Evolutionary conservation across 2,888 invertebrate genomes (phyloP).

Genomic region (Gortyna flavago): DNA sequence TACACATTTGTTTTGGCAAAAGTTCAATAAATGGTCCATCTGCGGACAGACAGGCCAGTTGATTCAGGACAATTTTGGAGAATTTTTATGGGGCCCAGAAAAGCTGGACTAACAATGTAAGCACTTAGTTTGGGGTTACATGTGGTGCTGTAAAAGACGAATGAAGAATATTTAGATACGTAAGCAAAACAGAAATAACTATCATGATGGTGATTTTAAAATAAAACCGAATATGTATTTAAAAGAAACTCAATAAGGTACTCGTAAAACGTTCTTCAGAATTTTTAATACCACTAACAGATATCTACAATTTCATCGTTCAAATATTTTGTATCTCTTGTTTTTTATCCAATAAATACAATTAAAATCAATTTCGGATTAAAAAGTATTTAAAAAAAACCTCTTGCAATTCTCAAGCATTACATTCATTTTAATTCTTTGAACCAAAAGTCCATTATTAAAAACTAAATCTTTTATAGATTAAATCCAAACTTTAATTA

Average conservation of each 20-base stretch:
- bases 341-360: slow-evolving; percentile 16
- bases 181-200: background rate
- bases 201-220: background rate
- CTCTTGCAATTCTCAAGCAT: slow-evolving; percentile 20
- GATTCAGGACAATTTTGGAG: slow-evolving; percentile 69
- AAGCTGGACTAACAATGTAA: slow-evolving; percentile 69
- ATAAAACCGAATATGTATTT: background rate
- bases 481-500: slow-evolving; percentile 61
- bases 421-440: slow-evolving; percentile 37
- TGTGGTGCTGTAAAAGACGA: slow-evolving; percentile 10
- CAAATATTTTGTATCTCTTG: background rate
- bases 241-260: background rate
- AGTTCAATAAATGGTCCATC: slow-evolving; percentile 74
- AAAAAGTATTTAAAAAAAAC: slow-evolving; percentile 18
- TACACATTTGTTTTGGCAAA: slow-evolving; percentile 73
- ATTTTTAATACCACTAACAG: background rate
- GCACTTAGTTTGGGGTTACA: slow-evolving; percentile 32
- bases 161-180: background rate
- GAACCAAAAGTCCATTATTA: slow-evolving; percentile 48
- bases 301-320: background rate
- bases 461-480: slow-evolving; percentile 63
- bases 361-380: background rate
- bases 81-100: slow-evolving; percentile 71
- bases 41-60: slow-evolving; percentile 64
- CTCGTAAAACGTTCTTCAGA: background rate